Evolutionary conservation across 2,888 invertebrate genomes (phyloP).

Genomic region (Conchocele bisecta): DNA sequence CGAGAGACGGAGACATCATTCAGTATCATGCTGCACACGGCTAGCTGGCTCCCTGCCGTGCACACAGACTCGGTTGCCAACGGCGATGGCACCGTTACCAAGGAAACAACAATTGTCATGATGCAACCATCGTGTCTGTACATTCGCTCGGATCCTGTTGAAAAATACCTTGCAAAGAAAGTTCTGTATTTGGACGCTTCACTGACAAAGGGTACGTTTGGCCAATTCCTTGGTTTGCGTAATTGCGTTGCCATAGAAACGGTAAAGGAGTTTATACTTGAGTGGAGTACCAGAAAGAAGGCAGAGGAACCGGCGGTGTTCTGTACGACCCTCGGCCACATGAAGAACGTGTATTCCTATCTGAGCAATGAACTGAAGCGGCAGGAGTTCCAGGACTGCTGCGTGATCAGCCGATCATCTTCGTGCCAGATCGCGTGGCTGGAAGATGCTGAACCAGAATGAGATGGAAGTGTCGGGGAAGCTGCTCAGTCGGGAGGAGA

Average conservation of each 20-base stretch:
- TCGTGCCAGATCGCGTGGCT: constrained; percentile 61
- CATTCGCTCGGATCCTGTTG: constrained; percentile 46
- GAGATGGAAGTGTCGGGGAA: constrained; percentile 54
- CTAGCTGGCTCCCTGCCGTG: constrained; percentile 74
- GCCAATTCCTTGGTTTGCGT: constrained; percentile 69
- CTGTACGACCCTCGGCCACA: constrained; percentile 71
- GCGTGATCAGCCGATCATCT: constrained; percentile 72
- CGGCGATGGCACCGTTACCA: constrained; percentile 16
- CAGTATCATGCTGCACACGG: constrained; percentile 64
- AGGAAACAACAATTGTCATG: constrained; percentile 19
- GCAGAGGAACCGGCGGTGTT: constrained; percentile 61
- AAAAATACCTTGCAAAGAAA: constrained; percentile 68
- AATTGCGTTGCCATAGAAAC: constrained; percentile 57
- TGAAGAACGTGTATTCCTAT: constrained; percentile 73
- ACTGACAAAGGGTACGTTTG: constrained; percentile 61
- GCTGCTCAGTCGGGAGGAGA: constrained; percentile 71
- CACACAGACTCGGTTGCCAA: constrained; percentile 35
- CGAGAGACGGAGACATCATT: constrained; percentile 73
- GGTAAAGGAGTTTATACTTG: constrained; percentile 66
- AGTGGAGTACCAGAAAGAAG: constrained; percentile 70
- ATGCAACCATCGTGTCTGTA: constrained; percentile 56
- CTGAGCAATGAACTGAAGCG: constrained; percentile 67
- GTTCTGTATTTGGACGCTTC: constrained; percentile 70
- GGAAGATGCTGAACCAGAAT: not conserved
- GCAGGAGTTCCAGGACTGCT: constrained; percentile 70